Conservation (phyloP, 2,797 vertebrate genomes). For the Lindbergichthys nudifrons region DNA sequence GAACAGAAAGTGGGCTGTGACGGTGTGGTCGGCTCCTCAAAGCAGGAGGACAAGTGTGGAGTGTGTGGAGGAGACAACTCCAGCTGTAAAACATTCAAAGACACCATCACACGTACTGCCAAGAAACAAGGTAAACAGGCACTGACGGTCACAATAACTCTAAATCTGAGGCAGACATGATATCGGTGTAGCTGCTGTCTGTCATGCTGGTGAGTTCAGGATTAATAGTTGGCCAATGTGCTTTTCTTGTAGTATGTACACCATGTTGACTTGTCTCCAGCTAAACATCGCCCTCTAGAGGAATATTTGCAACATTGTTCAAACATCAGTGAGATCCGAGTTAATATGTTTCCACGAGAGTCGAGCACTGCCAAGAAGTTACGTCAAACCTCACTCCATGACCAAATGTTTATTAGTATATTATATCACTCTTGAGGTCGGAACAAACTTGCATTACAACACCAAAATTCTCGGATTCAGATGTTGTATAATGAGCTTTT, state of each 20-base stretch:
- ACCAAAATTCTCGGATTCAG: slow-evolving; percentile 26
- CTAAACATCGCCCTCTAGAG: slow-evolving; percentile 74
- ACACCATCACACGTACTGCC: slow-evolving; percentile 89
- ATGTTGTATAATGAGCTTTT: slow-evolving; percentile 36
- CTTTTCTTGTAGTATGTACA: slow-evolving; percentile 3
- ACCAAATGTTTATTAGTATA: slow-evolving; percentile 25
- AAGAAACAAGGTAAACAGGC: slow-evolving; percentile 86
- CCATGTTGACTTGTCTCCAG: slow-evolving; percentile 31
- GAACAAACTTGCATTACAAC: slow-evolving; percentile 24
- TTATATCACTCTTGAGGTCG: slow-evolving; percentile 30
- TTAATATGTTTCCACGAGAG: slow-evolving; percentile 41
- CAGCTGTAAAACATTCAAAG: slow-evolving; percentile 94
- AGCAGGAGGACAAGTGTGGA: slow-evolving; percentile 97
- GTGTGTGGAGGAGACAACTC: slow-evolving; percentile 95
- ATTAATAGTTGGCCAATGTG: slow-evolving; percentile 25
- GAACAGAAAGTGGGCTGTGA: slow-evolving; percentile 97
- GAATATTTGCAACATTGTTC: slow-evolving; percentile 22
- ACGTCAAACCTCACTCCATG: slow-evolving; percentile 25
- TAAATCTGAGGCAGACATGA: slow-evolving; percentile 3
- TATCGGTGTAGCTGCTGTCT: neutral
- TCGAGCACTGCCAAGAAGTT: slow-evolving; percentile 39
- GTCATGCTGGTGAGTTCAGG: slow-evolving; percentile 6
- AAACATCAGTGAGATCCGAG: slow-evolving; percentile 15
- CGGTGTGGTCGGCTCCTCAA: slow-evolving; percentile 90
- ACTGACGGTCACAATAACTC: neutral